Evolutionary conservation across 2,888 invertebrate species (phyloP), one percentile per base, ranked within the genome.

Genomic region (Melipona beecheii): DNA sequence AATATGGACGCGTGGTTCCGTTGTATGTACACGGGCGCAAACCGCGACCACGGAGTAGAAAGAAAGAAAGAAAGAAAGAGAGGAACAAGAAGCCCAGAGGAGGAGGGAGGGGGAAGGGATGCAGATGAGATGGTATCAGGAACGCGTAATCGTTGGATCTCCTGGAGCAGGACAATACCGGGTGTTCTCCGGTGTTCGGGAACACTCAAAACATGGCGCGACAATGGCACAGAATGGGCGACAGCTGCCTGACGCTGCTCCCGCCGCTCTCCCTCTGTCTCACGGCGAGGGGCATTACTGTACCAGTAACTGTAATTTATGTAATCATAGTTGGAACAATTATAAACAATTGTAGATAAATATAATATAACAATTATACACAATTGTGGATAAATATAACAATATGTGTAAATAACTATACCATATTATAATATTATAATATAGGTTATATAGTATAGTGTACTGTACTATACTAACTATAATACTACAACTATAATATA

Each of bases 41-140:
- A 78, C 75, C 78, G 49, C 72, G 81, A 65, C 24, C 71, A 69
- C 62, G 62, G 56, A 68, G 52, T 13, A 24, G 31, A 31, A 31
- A 24, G 56, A 36, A 24, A 15, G 24, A 64, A 50, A 49, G 75
- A 69, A 52, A 15, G 43, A 31, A 31, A 2, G 68, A 65, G 66
- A 49, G 78, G 62, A 62, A 19, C 24, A 17, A 69, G 58, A 54
- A 21, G 64, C 54, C 66, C 68, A 70, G 75, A 72, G 73, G 73
- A 62, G 52, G 78, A 50, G 64, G 52, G 60, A 73, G 80, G 54
- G 71, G 81, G 89, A 90, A 91, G 89, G 92, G 93, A 94, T 94
- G 94, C 93, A 94, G 94, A 94, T 94, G 94, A 93, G 94, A 94
- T 94, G 84, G 89, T 94, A 94, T 94, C 94, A 90, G 19, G 83